These are phyloP conservation scores for Phalloptychus januarius DNA, from an alignment of 2,797 vertebrate species.

Conservation along the genomic window DNA sequence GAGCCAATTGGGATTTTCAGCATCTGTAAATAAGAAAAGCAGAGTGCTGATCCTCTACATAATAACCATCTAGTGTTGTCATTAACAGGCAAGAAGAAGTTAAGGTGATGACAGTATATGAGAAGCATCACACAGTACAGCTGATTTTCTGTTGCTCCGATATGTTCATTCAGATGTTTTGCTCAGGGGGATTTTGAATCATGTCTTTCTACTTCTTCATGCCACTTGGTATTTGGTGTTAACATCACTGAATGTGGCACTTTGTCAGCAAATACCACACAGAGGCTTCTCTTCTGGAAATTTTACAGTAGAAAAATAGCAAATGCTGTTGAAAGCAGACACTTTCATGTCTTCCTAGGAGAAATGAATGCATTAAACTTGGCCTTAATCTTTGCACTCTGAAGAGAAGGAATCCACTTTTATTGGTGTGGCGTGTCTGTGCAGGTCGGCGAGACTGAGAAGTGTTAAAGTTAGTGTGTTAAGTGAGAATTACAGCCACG, in stretches of 20 bases:
- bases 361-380: constrained; percentile 38
- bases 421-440: constrained; percentile 70
- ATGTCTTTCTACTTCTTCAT: neutral
- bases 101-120: neutral
- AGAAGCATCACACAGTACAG: neutral
- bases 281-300: neutral
- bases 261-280: neutral
- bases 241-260: neutral
- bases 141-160: neutral
- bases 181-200: neutral
- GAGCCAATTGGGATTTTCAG: neutral
- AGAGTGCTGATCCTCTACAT: neutral
- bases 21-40: neutral
- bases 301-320: constrained; percentile 13
- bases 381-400: constrained; percentile 62
- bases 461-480: constrained; percentile 59
- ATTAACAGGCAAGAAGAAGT: neutral
- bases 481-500: constrained; percentile 67
- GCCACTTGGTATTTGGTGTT: neutral
- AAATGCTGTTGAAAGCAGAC: constrained; percentile 49
- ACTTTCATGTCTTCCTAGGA: constrained; percentile 44
- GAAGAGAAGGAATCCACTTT: constrained; percentile 72
- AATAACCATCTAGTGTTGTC: neutral
- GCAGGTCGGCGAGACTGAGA: constrained; percentile 61
- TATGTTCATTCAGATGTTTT: neutral